Evolutionary conservation across 2,797 vertebrate genomes (phyloP).

Genomic region (Anguilla marmorata): DNA sequence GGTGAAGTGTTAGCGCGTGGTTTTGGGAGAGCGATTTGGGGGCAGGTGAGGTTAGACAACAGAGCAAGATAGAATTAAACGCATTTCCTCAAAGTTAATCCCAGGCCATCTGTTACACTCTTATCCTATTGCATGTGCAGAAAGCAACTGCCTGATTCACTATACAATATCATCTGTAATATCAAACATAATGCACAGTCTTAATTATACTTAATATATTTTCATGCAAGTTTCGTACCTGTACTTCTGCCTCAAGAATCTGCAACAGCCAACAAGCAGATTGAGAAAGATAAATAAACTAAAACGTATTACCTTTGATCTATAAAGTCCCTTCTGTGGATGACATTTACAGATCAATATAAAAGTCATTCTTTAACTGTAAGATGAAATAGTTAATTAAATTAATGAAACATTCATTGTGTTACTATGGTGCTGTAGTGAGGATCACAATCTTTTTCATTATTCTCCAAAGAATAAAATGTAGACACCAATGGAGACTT

Average conservation of each 20-base stretch:
- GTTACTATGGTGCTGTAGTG: background rate
- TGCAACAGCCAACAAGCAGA: background rate
- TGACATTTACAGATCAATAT: background rate
- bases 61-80: no score
- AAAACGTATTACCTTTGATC: background rate
- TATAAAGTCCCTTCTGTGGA: background rate
- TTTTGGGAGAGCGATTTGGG: no score
- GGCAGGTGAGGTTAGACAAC: no score
- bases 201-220: no score
- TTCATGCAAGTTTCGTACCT: background rate
- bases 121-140: no score
- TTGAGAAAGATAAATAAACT: background rate
- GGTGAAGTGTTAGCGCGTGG: no score
- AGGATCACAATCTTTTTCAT: background rate
- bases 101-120: no score
- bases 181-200: no score
- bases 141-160: no score
- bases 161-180: no score
- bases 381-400: background rate
- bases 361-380: background rate
- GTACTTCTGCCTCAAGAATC: background rate
- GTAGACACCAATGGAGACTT: slow-evolving; percentile 14
- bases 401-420: background rate
- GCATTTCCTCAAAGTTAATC: no score
- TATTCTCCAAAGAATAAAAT: background rate